A percentile compares a stretch with the other conserved stretches of the same genome.
phyloP scores from a whole-genome alignment of 1,140 invertebrate species.

The Sitodiplosis mosellana region DNA sequence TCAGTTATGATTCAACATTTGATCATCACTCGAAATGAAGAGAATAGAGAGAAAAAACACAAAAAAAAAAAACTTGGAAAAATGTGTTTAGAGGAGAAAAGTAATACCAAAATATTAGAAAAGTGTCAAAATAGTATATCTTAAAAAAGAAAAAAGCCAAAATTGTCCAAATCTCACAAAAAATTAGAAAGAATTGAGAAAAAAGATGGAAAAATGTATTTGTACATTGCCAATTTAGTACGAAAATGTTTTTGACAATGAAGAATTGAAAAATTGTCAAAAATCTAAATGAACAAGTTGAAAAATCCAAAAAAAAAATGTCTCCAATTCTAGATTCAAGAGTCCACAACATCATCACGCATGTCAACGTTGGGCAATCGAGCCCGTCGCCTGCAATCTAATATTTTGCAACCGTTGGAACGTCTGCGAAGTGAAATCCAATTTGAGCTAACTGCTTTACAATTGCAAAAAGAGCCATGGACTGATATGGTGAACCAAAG shows the following conservation, averaged over 20 bases:
- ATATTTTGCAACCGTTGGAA: slow-evolving; percentile 45
- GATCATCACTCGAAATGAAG: background rate
- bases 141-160: no score
- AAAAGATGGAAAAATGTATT: no score
- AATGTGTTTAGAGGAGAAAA: background rate
- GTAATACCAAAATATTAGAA: no score
- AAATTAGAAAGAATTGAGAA: background rate
- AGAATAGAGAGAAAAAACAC: no score
- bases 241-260: no score
- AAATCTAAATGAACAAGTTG: no score
- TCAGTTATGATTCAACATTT: no score
- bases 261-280: no score
- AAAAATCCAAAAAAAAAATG: no score
- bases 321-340: slow-evolving; percentile 24
- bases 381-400: slow-evolving; percentile 39
- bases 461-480: slow-evolving; percentile 45
- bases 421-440: slow-evolving; percentile 46
- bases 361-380: slow-evolving; percentile 39
- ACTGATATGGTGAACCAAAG: slow-evolving; percentile 43
- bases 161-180: background rate
- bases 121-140: no score
- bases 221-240: background rate
- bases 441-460: slow-evolving; percentile 52
- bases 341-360: slow-evolving; percentile 40
- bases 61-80: background rate